Evolutionary conservation across 1,140 invertebrate species (phyloP).

Genomic region (Epicauta chinensis): DNA sequence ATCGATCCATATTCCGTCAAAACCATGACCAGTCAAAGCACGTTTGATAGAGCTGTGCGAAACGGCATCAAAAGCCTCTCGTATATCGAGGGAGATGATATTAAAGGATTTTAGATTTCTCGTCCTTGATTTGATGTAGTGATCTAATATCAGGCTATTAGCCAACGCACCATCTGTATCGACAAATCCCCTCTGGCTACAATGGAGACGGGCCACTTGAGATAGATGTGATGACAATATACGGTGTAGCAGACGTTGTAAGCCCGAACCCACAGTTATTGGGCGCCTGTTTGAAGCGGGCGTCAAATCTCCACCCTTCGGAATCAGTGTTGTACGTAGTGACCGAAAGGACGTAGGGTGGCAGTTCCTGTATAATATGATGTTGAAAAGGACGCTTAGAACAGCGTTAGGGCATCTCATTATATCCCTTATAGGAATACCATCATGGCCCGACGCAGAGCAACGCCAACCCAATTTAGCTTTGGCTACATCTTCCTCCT

Average conservation of each 20-base stretch:
- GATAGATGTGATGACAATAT: constrained; percentile 34
- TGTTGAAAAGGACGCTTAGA: constrained; percentile 9
- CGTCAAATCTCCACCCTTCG: constrained; percentile 9
- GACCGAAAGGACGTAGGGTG: not conserved
- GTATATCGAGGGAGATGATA: constrained; percentile 27
- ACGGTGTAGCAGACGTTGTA: constrained; percentile 35
- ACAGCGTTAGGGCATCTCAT: not conserved
- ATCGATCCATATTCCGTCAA: too few species aligned
- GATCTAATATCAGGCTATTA: constrained; percentile 37
- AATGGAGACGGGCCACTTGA: constrained; percentile 23
- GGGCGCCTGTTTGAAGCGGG: constrained; percentile 31
- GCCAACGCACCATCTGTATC: constrained; percentile 34
- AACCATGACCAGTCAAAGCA: too few species aligned
- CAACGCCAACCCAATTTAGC: constrained; percentile 6
- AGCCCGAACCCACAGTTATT: constrained; percentile 42
- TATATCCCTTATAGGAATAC: constrained; percentile 2
- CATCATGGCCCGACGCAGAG: constrained; percentile 17
- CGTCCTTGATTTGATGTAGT: constrained; percentile 33
- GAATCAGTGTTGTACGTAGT: constrained; percentile 15
- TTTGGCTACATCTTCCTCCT: not conserved
- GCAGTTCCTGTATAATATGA: constrained; percentile 4
- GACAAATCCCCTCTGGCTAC: constrained; percentile 35
- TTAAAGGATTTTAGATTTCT: constrained; percentile 22
- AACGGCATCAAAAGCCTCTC: not conserved
- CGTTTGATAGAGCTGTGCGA: not conserved